phyloP scores from a whole-genome alignment of 2,797 vertebrate species.

The Potorous gilbertii region DNA sequence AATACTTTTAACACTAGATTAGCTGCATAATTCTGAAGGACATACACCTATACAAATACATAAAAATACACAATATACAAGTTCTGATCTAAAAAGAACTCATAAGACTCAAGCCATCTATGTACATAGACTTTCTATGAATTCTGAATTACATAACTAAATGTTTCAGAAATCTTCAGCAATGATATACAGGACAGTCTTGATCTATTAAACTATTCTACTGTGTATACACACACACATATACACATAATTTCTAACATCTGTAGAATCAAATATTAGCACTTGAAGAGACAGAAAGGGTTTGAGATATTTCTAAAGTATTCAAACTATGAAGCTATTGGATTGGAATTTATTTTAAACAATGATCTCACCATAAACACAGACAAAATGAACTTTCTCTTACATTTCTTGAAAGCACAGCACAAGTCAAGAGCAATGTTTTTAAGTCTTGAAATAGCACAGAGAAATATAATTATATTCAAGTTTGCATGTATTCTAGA shows the following conservation, averaged over 20 bases:
- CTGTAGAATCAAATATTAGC: conserved; percentile 69
- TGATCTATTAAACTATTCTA: conserved; percentile 9
- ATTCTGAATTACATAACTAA: conserved; percentile 41
- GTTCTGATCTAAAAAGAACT: neutral
- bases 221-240: neutral
- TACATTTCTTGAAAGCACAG: conserved; percentile 65
- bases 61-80: conserved; percentile 27
- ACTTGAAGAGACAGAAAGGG: conserved; percentile 53
- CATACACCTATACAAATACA: conserved; percentile 65
- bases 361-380: conserved; percentile 72
- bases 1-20: conserved; percentile 66
- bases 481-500: conserved; percentile 60
- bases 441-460: conserved; percentile 58
- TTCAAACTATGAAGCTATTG: conserved; percentile 63
- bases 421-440: conserved; percentile 53
- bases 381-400: conserved; percentile 65
- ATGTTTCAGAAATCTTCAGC: conserved; percentile 38
- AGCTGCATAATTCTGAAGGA: conserved; percentile 60
- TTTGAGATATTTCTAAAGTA: conserved; percentile 67
- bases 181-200: conserved; percentile 4
- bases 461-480: conserved; percentile 35
- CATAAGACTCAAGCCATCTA: neutral
- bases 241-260: conserved; percentile 18
- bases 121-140: conserved; percentile 39
- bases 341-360: conserved; percentile 72